Evolutionary conservation across 2,888 invertebrate species (phyloP).

Genomic region (Andrena hattorfiana): DNA sequence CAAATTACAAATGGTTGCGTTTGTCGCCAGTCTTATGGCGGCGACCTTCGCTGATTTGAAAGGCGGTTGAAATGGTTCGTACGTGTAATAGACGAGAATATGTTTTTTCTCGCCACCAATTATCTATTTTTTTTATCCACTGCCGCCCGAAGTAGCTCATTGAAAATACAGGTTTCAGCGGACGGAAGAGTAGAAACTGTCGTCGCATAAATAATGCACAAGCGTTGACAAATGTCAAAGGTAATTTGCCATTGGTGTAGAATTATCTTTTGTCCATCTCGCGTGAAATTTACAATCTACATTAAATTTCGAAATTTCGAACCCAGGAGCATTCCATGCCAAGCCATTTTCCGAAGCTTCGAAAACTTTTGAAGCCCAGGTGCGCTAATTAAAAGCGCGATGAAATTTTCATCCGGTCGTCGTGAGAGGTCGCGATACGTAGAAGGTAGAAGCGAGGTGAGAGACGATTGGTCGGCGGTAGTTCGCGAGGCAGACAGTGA

Average conservation of each 20-base stretch:
- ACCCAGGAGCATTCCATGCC: too few relatives aligned
- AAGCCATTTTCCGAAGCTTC: neutral
- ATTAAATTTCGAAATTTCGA: too few relatives aligned
- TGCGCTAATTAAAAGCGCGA: constrained; percentile 32
- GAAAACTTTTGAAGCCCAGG: neutral
- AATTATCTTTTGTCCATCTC: too few relatives aligned
- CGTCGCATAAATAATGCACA: too few relatives aligned
- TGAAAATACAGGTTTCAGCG: too few relatives aligned
- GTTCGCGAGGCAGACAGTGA: constrained; percentile 28
- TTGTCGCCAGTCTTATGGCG: constrained; percentile 16
- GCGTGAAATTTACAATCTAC: too few relatives aligned
- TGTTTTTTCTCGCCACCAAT: neutral
- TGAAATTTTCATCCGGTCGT: constrained; percentile 60
- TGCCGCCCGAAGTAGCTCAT: too few relatives aligned
- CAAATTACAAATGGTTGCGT: constrained; percentile 46
- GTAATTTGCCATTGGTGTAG: too few relatives aligned
- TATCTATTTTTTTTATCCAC: neutral
- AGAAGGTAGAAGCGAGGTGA: constrained; percentile 25
- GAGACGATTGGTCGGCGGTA: constrained; percentile 56
- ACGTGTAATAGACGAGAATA: neutral
- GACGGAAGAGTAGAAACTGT: too few relatives aligned
- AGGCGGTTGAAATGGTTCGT: constrained; percentile 4
- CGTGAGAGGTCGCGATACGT: constrained; percentile 61
- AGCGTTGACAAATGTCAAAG: too few relatives aligned
- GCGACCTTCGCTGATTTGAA: constrained; percentile 17